Conservation (phyloP, 1,140 invertebrate species). For the Caenorhabditis brenneri region DNA sequence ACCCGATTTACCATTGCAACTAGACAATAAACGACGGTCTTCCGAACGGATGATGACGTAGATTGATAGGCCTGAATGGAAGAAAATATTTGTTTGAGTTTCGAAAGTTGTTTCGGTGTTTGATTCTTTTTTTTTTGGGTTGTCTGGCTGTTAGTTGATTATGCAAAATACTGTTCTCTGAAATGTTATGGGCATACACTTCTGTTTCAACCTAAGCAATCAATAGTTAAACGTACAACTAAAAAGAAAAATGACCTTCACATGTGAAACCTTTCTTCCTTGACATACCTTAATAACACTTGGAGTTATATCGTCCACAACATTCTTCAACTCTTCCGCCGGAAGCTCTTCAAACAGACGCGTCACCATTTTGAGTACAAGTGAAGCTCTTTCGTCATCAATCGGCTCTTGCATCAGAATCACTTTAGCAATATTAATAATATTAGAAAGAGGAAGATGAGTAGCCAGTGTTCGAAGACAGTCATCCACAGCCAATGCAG, state of each 20-base stretch:
- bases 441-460: constrained; percentile 5
- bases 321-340: constrained; percentile 9
- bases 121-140: too few species aligned
- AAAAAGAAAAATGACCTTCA: too few species aligned
- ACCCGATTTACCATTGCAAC: constrained; percentile 30
- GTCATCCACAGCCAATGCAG: background rate
- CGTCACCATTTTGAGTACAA: constrained; percentile 9
- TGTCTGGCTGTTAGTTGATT: too few species aligned
- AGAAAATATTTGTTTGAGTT: background rate
- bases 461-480: constrained; percentile 1
- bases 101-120: too few species aligned
- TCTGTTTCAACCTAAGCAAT: too few species aligned
- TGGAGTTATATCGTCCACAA: constrained; percentile 10
- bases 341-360: constrained; percentile 24
- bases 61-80: constrained; percentile 20
- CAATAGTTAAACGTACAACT: too few species aligned
- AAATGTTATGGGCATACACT: too few species aligned
- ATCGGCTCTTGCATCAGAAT: constrained; percentile 27
- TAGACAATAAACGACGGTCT: constrained; percentile 34
- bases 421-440: constrained; percentile 26
- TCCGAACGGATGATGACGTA: constrained; percentile 20
- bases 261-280: too few species aligned
- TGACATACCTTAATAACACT: background rate
- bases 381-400: constrained; percentile 11
- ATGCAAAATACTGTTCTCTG: too few species aligned